phyloP scores from a whole-genome alignment of 2,888 invertebrate genomes.

The Agriopis marginaria region DNA sequence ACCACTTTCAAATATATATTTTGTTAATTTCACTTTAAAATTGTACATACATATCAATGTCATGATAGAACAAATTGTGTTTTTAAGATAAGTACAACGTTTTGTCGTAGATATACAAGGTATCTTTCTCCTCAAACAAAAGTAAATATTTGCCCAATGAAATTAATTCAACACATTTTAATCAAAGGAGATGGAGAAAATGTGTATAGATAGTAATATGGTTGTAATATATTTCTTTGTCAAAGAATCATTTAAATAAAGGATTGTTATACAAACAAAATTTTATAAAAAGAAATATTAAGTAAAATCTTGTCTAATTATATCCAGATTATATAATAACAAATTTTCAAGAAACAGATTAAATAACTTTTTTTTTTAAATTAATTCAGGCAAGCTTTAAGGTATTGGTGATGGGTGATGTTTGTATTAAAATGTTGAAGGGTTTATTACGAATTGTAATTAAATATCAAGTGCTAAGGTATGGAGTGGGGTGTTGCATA shows the following conservation, averaged over 20 bases:
- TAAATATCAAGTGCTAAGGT: conserved; percentile 17
- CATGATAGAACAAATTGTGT: conserved; percentile 1
- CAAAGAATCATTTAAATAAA: no score
- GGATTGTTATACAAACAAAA: no score
- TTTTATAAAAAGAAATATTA: no score
- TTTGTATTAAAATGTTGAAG: conserved; percentile 21
- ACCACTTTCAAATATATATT: not conserved
- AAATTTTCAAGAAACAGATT: no score
- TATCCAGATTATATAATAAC: no score
- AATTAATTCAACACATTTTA: not conserved
- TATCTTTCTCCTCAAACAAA: not conserved
- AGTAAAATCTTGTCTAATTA: no score
- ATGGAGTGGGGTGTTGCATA: conserved; percentile 15
- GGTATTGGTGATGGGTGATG: not conserved
- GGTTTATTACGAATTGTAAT: conserved; percentile 30
- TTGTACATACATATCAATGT: conserved; percentile 18
- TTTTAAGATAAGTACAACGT: conserved; percentile 1
- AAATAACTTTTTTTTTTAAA: not conserved
- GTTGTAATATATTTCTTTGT: no score
- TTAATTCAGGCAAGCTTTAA: not conserved
- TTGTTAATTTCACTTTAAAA: conserved; percentile 4
- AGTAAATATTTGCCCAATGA: not conserved
- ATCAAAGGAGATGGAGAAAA: no score
- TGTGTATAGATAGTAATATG: no score
- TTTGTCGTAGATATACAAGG: not conserved